Percentiles rank a stretch among this genome's conserved stretches.
Conservation (phyloP, 23 tunicate species). For the Aplidium turbinatum region DNA sequence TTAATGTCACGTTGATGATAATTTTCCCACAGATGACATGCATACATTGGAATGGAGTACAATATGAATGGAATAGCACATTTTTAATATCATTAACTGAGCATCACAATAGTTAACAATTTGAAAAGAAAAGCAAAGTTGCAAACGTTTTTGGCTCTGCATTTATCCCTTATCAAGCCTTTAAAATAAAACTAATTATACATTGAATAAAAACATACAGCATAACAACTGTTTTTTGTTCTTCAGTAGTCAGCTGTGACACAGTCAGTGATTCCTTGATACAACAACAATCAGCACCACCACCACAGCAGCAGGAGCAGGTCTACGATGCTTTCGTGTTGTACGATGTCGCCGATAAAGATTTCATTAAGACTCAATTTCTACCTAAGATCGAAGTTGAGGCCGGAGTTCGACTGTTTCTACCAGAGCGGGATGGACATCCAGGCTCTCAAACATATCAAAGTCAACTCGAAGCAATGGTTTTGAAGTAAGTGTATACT, state of each 20-base stretch:
- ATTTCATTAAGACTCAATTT: slow-evolving; percentile 69
- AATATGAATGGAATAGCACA: too few species aligned
- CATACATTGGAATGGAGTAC: too few species aligned
- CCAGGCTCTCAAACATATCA: slow-evolving; percentile 56
- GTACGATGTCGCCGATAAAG: slow-evolving; percentile 77
- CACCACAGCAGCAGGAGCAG: not conserved
- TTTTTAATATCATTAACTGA: too few species aligned
- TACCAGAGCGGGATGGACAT: slow-evolving; percentile 71
- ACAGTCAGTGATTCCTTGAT: too few species aligned
- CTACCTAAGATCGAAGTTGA: slow-evolving; percentile 73
- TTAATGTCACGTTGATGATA: too few species aligned
- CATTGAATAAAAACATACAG: not conserved
- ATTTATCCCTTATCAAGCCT: too few species aligned
- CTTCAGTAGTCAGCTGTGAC: too few species aligned
- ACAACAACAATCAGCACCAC: not conserved
- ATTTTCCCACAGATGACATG: too few species aligned
- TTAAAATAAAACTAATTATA: not conserved
- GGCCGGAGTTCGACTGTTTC: slow-evolving; percentile 51
- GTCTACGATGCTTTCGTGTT: slow-evolving; percentile 76
- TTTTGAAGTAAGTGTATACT: slow-evolving; percentile 43
- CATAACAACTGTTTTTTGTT: too few species aligned
- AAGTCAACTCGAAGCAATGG: slow-evolving; percentile 55
- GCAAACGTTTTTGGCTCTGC: too few species aligned
- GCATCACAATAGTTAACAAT: too few species aligned
- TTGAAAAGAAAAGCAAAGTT: too few species aligned